Evolutionary conservation across 92 coral and sea anemone species (phyloP).

Genomic region (Anthopleura xanthogrammica): DNA sequence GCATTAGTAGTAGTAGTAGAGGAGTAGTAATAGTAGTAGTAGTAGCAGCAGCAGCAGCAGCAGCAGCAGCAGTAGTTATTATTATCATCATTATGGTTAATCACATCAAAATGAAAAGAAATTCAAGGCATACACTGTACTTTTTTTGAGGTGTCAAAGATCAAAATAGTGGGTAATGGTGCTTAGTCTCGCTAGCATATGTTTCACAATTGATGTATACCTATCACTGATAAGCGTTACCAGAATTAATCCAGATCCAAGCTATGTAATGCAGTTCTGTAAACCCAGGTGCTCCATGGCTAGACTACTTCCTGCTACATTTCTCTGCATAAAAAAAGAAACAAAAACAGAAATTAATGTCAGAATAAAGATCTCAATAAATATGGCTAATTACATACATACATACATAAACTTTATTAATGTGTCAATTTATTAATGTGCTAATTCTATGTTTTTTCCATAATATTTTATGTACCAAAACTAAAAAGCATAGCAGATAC

Average conservation of each 20-base stretch:
- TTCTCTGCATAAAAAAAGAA: conserved; percentile 28
- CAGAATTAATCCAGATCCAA: conserved; percentile 20
- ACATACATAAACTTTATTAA: too few relatives aligned
- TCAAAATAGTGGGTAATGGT: neutral
- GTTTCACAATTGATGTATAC: conserved; percentile 17
- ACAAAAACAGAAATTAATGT: neutral
- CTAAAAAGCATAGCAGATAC: too few relatives aligned
- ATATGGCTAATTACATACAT: neutral
- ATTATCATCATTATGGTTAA: too few relatives aligned
- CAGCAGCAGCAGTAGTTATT: too few relatives aligned
- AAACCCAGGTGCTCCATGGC: conserved; percentile 36
- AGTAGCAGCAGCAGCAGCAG: too few relatives aligned
- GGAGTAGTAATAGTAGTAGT: too few relatives aligned
- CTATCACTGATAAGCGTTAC: conserved; percentile 30
- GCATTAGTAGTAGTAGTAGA: too few relatives aligned
- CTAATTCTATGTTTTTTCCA: too few relatives aligned
- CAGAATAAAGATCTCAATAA: neutral
- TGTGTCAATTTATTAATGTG: too few relatives aligned
- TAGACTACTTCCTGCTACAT: conserved; percentile 22
- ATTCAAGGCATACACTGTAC: neutral
- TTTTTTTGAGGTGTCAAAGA: conserved; percentile 16
- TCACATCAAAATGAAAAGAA: too few relatives aligned
- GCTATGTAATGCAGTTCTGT: conserved; percentile 21
- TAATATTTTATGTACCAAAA: too few relatives aligned
- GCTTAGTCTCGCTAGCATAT: neutral